These are phyloP conservation scores for Hyles vespertilio DNA, from an alignment of 1,140 invertebrate genomes.

Conservation along the genomic window DNA sequence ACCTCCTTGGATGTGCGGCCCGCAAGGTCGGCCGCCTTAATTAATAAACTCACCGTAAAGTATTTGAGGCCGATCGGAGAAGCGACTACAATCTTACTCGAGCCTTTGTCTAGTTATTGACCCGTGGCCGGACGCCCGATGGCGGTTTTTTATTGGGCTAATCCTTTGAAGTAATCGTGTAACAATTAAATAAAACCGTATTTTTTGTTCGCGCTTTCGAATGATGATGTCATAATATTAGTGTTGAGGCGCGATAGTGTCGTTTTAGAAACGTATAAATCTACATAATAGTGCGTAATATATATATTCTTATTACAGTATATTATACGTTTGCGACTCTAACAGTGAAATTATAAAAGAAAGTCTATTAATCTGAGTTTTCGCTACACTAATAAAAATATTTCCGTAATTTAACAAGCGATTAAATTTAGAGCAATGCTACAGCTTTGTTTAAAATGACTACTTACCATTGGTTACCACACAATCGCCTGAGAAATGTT, in stretches of 20 bases:
- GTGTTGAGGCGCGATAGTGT: constrained; percentile 7
- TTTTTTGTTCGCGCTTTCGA: no score
- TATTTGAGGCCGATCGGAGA: constrained; percentile 71
- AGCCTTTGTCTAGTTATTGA: constrained; percentile 71
- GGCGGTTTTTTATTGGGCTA: constrained; percentile 43
- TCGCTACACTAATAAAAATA: constrained; percentile 3
- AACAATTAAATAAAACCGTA: no score
- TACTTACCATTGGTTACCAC: no score
- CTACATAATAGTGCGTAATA: constrained; percentile 18
- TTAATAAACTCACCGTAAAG: constrained; percentile 74
- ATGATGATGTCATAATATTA: no score
- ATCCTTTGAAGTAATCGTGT: constrained; percentile 6
- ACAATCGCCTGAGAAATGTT: no score
- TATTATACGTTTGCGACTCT: no score
- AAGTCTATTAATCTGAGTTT: not conserved
- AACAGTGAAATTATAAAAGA: not conserved
- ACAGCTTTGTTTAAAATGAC: no score
- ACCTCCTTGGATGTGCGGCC: constrained; percentile 72
- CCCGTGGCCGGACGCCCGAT: constrained; percentile 35
- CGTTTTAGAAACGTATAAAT: constrained; percentile 22
- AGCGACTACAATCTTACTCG: constrained; percentile 63
- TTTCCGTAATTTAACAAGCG: no score
- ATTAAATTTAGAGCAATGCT: no score
- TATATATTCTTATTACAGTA: constrained; percentile 11
- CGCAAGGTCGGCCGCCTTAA: constrained; percentile 73